Percentiles rank a stretch among this genome's conserved stretches.
phyloP scores from a whole-genome alignment of 2,113 vertebrate species.

The Orientallactaga bullata region DNA sequence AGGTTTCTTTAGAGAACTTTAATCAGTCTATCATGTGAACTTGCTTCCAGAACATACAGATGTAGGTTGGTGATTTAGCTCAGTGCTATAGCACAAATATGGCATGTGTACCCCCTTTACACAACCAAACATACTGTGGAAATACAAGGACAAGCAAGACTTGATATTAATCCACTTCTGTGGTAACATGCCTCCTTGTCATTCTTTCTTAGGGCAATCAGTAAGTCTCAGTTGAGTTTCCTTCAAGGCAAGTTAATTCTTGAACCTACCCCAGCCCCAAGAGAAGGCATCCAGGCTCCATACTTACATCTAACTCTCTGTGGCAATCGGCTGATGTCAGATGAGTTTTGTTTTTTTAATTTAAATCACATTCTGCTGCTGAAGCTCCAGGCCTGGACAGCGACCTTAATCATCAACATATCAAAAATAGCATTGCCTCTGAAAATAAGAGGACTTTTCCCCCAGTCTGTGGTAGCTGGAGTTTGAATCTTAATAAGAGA shows the following conservation, averaged over 20 bases:
- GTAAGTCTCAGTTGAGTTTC: not conserved
- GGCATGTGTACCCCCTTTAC: not conserved
- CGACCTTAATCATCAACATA: slow-evolving; percentile 21
- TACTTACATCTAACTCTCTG: not conserved
- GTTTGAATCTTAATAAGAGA: slow-evolving; percentile 4
- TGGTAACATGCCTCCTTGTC: not conserved
- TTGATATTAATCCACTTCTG: not conserved
- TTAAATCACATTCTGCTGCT: not conserved
- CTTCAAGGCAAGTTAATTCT: slow-evolving; percentile 4
- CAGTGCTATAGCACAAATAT: not conserved
- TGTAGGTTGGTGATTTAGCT: not conserved
- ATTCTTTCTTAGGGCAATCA: not conserved
- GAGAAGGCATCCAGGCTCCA: not conserved
- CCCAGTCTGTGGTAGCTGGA: not conserved
- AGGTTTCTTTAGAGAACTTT: slow-evolving; percentile 27
- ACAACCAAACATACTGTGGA: not conserved
- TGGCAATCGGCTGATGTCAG: slow-evolving; percentile 16
- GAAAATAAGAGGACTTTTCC: slow-evolving; percentile 30
- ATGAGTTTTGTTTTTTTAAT: not conserved
- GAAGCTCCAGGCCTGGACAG: slow-evolving; percentile 12
- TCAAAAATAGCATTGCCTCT: not conserved
- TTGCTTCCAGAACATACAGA: slow-evolving; percentile 35
- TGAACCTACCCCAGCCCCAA: not conserved
- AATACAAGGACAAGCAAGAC: slow-evolving; percentile 13
- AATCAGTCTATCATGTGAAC: not conserved